Evolutionary conservation across 2,888 invertebrate species (phyloP).

Genomic region (Empis livida): DNA sequence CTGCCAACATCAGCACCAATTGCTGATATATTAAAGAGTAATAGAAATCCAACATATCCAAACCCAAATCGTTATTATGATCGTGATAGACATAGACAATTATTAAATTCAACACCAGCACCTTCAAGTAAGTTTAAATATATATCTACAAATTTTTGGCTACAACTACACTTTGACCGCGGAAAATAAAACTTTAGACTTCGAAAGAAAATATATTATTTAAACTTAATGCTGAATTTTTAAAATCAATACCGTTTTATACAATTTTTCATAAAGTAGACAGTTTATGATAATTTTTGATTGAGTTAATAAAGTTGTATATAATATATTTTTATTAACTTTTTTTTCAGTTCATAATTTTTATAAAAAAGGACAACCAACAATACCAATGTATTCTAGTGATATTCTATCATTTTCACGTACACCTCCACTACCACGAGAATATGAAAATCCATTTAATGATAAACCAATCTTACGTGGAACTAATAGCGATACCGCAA

Average conservation of each 20-base stretch:
- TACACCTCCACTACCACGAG: slow-evolving; percentile 72
- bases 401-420: slow-evolving; percentile 74
- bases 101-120: slow-evolving; percentile 30
- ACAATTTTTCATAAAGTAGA: no score
- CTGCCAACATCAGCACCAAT: slow-evolving; percentile 63
- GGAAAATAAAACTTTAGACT: no score
- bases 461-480: slow-evolving; percentile 76
- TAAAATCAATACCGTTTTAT: no score
- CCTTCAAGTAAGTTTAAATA: slow-evolving; percentile 28
- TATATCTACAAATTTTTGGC: no score
- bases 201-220: no score
- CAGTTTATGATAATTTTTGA: no score
- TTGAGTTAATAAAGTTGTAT: no score
- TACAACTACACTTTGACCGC: no score
- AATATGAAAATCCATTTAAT: slow-evolving; percentile 75
- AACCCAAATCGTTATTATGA: slow-evolving; percentile 50
- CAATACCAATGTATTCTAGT: slow-evolving; percentile 46
- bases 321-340: no score
- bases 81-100: slow-evolving; percentile 28
- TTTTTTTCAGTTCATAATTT: slow-evolving; percentile 38
- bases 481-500: slow-evolving; percentile 42
- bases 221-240: no score
- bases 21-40: slow-evolving; percentile 65
- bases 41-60: slow-evolving; percentile 61
- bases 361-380: slow-evolving; percentile 46